phyloP scores from a whole-genome alignment of 2,797 vertebrate species.

The Lerista edwardsae region DNA sequence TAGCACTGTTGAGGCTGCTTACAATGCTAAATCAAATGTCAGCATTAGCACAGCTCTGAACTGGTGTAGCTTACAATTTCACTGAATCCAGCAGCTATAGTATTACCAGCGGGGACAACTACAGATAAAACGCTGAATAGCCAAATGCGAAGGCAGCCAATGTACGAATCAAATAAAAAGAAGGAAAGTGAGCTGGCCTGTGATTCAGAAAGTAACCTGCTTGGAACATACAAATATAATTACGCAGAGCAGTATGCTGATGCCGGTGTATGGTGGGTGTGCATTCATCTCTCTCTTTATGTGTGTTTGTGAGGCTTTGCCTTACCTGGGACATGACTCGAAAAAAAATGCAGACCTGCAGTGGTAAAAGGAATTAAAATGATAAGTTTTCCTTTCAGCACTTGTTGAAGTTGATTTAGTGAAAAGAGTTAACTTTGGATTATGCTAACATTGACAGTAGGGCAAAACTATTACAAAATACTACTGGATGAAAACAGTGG shows the following conservation, averaged over 20 bases:
- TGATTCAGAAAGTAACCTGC: slow-evolving; percentile 37
- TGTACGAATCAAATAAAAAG: slow-evolving; percentile 36
- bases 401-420: background rate
- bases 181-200: slow-evolving; percentile 37
- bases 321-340: background rate
- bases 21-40: slow-evolving; percentile 67
- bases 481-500: background rate
- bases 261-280: background rate
- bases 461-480: background rate
- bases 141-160: background rate
- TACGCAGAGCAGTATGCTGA: background rate
- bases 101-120: slow-evolving; percentile 24
- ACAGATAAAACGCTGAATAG: slow-evolving; percentile 47
- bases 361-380: background rate
- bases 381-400: background rate
- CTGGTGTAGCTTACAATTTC: slow-evolving; percentile 55
- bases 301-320: background rate
- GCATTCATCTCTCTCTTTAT: background rate
- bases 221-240: slow-evolving; percentile 33
- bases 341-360: background rate
- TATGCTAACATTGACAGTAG: background rate
- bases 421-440: background rate
- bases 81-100: slow-evolving; percentile 30
- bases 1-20: slow-evolving; percentile 51
- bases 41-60: slow-evolving; percentile 54